Conservation (phyloP, 2,888 invertebrate genomes). For the Adineta ricciae region DNA sequence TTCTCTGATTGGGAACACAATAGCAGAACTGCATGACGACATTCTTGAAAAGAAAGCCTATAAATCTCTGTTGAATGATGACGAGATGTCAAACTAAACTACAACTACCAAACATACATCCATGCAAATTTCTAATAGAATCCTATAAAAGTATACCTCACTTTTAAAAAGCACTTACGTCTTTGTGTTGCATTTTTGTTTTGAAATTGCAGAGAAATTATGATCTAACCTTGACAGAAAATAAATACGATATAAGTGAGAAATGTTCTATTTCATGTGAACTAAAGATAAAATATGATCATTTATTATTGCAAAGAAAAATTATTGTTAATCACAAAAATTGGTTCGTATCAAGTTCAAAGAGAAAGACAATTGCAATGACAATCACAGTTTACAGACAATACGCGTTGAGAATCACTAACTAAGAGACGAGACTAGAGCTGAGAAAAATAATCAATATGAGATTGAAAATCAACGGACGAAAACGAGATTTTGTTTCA, state of each 20-base stretch:
- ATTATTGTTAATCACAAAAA: not conserved
- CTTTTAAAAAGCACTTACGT: not conserved
- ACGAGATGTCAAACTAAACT: no score
- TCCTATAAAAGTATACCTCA: no score
- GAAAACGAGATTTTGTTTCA: not conserved
- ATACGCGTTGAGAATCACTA: not conserved
- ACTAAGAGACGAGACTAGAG: not conserved
- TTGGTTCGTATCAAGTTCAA: not conserved
- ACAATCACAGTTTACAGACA: not conserved
- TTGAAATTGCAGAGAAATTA: not conserved
- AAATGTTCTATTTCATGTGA: not conserved
- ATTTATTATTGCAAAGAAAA: not conserved
- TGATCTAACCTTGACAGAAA: not conserved
- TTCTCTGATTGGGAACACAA: no score
- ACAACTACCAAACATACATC: no score
- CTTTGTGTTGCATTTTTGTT: no score
- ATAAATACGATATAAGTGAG: not conserved
- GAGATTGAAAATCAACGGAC: not conserved
- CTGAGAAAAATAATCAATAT: not conserved
- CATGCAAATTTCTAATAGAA: no score
- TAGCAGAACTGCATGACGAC: no score
- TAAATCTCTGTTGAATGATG: no score
- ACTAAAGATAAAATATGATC: not conserved
- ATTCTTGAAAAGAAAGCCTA: no score
- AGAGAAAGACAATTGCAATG: not conserved